phyloP scores from a whole-genome alignment of 2,797 vertebrate genomes.

The Enoplosus armatus region DNA sequence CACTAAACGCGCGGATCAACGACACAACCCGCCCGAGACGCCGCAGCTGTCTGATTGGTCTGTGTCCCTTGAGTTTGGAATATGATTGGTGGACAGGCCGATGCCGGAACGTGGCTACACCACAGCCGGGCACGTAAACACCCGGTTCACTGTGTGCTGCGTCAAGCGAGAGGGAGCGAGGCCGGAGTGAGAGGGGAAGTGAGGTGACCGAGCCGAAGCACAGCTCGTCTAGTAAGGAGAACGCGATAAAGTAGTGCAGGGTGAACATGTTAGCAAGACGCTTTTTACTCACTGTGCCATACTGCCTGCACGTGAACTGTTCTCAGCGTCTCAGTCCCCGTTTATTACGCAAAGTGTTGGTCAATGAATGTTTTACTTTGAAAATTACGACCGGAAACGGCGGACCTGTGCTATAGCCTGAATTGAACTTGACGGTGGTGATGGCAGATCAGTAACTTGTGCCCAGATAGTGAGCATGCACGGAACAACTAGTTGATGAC shows the following conservation, averaged over 20 bases:
- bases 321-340: accelerated
- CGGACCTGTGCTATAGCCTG: too few species aligned
- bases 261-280: background rate
- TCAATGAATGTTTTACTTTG: slow-evolving; percentile 36
- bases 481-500: background rate
- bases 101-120: slow-evolving; percentile 73
- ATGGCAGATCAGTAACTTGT: slow-evolving; percentile 8
- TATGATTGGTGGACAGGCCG: slow-evolving; percentile 63
- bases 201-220: background rate
- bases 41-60: slow-evolving; percentile 25
- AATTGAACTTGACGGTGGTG: background rate
- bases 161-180: background rate
- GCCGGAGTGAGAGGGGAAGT: background rate
- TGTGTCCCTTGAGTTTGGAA: background rate
- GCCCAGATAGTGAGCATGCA: slow-evolving; percentile 4
- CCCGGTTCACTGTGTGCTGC: too few species aligned
- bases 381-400: slow-evolving; percentile 28
- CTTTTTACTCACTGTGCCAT: accelerated
- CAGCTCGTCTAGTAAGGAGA: accelerated
- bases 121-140: slow-evolving; percentile 65
- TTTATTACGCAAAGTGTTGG: too few species aligned
- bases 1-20: too few species aligned
- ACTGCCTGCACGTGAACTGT: background rate
- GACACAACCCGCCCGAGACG: background rate
- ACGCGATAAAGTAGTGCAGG: too few species aligned